Percentiles rank a stretch among this genome's conserved stretches.
Conservation (phyloP, 2,797 vertebrate genomes). For the Phalloptychus januarius region DNA sequence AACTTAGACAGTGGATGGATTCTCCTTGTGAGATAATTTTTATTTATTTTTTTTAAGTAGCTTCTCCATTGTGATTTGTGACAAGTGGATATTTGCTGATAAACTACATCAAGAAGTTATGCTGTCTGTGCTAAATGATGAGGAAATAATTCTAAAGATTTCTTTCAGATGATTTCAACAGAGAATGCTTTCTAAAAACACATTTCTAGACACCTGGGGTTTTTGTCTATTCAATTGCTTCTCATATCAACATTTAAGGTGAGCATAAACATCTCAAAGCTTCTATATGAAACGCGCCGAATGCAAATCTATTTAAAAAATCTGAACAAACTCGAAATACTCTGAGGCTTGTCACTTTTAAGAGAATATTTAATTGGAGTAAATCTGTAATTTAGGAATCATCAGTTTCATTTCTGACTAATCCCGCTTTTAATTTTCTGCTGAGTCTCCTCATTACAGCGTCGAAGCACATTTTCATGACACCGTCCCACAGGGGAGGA, state of each 20-base stretch:
- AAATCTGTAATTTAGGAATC: background rate
- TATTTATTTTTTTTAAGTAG: too few relatives aligned
- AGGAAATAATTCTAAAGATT: slow-evolving; percentile 54
- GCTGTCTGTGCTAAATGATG: slow-evolving; percentile 42
- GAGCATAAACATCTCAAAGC: slow-evolving; percentile 13
- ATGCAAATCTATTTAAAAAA: background rate
- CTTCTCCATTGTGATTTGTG: slow-evolving; percentile 56
- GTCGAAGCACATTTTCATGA: slow-evolving; percentile 39
- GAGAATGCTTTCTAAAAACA: slow-evolving; percentile 17
- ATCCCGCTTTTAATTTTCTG: background rate
- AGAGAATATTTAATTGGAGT: slow-evolving; percentile 4
- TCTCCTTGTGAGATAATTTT: background rate
- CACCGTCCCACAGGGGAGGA: slow-evolving; percentile 17
- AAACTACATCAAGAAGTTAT: slow-evolving; percentile 15
- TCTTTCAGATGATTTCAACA: slow-evolving; percentile 41
- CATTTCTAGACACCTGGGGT: slow-evolving; percentile 9
- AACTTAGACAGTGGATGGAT: slow-evolving; percentile 37
- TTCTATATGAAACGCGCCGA: background rate
- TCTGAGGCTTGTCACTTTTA: background rate
- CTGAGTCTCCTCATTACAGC: slow-evolving; percentile 17
- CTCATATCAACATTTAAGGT: background rate
- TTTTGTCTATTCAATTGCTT: slow-evolving; percentile 36
- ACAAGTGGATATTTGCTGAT: slow-evolving; percentile 54
- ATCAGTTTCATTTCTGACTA: background rate
- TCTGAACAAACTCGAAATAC: too few relatives aligned